Base-by-base conservation (phyloP, 2,888 invertebrate genomes). In the Anaspis maculata region DNA sequence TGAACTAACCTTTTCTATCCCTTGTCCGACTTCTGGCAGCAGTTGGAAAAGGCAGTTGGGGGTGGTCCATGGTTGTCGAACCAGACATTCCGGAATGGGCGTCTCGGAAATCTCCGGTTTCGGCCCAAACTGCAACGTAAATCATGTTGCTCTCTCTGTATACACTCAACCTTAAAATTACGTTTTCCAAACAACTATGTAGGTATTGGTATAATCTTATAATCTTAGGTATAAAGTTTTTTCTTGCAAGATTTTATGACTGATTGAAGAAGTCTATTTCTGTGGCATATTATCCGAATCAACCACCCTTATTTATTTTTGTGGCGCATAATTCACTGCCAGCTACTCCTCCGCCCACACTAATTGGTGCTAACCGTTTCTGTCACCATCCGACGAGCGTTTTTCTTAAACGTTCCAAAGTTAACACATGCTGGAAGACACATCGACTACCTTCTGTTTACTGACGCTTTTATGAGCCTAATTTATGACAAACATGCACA, bases 51-150 rank as follows among this genome's bases (percentile, higher is more conserved):
- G 83, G 77, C 55, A 83, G 67, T 46, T 82, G 83, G 34, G 79
- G 77, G 57, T 75, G 75, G 60, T 77, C 76, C 68, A 76, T 70
- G 49, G 71, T 69, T 52, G 71, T 71, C 34, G 68, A 57, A 27
- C 66, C 64, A 44, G 75, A 70, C 39, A 76, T 75, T 9, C 68
- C 68, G 15, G 83, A 81, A 53, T 85, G 86, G 46, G 83, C 77
- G 69, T 88, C 88, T 51, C 88, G 77, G 66, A 88, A 88, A 70
- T 88, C 88, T 44, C 85, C 85, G 36, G 83, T 83, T 68, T 88
- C 88, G 44, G 88, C 86, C 87, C 88, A 88, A 64, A 88, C 88
- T 89, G 80, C 50, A 76, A 78, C 63, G 67, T 51, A 55, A 56
- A 24, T 27, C 34, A 41, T 43, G 51, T 55, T 55, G 56, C 56